Base-by-base conservation (phyloP, 1,140 invertebrate genomes). In the Brachionus asplanchnoidis region DNA sequence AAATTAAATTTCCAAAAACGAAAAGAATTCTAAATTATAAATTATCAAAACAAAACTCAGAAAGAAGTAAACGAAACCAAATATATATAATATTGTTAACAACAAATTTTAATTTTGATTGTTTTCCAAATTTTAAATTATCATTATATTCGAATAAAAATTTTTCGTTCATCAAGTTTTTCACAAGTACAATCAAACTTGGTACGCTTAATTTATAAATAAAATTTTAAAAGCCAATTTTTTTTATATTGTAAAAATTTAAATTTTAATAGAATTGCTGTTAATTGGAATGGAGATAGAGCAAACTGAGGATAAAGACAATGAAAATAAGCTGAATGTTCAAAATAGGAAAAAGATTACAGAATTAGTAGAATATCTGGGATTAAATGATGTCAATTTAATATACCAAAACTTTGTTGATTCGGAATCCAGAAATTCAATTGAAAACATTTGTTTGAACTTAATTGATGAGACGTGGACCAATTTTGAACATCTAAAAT, bases 1-100 rank as follows among this genome's bases (percentile, higher is more conserved):
- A 77, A 77, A 46, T 77, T 77, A 77, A 77, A 77, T 77, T 77
- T 77, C 26, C 26, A 75, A 75, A 42, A 75, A 42, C 17, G 40
- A 42, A 23, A 42, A 75, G 23, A 77, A 77, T 77, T 50, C 23
- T 50, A 50, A 26, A 77, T 77, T 50, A 77, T 50, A 50, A 77
- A 36, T 77, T 50, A 77, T 77, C 68, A 73, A 40, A 73, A 40
- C 32, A 44, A 20, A 42, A 40, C 32, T 12, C 68, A 73, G 32
- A 73, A 40, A 42, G 53, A 60, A 60, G 53, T 42, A 40, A 73
- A 73, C 68, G 36, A 73, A 73, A 3, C 68, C 17, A 73, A 73
- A 73, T 42, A 20, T 36, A 40, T 40, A 73, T 36, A 36, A 36
- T 36, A 36, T 36, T 36, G 32, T 36, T 17, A 73, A 28, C 9